Evolutionary conservation across 2,888 invertebrate genomes (phyloP), one percentile per base, ranked within the genome.

Genomic region (Mactromeris polynyma): DNA sequence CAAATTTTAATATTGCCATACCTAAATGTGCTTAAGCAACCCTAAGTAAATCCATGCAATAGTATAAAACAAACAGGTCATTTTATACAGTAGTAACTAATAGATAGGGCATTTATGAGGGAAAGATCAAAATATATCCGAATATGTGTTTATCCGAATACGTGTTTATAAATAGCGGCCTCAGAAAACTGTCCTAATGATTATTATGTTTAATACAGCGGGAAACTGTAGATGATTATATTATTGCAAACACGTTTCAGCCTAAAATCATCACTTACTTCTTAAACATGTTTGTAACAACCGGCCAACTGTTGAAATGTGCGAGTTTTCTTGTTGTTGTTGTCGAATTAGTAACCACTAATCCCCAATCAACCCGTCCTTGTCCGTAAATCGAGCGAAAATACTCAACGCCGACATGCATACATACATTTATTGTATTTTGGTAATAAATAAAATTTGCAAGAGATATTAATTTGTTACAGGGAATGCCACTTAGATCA

Each of bases 271-370:
- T 6, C 26, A 64, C 58, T 11, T 64, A 64, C 58, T 64, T 64
- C 26, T 64, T 64, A 64, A 64, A 64, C 58, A 64, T 64, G 4
- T 64, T 64, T 0, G 26, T 3, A 26, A 64, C 26, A 26, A 64
- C 26, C 58, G 58, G 26, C 58, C 58, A 64, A 64, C 58, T 64
- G 58, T 64, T 64, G 58, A 64, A 64, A 64, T 64, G 58, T 64
- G 58, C 26, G 58, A 64, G 0, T 64, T 21, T 26, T 64, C 6
- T 26, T 26, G 58, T 64, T 64, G 58, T 64, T 64, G 58, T 64
- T 26, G 58, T 64, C 58, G 58, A 64, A 54, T 54, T n/a, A 21
- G 58, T 2, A 26, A 4, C n/a, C 58, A 64, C 26, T 64, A 64
- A 64, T 26, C 11, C 26, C 58, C n/a, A 26, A 26, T n/a, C 26